Evolutionary conservation across 2,888 invertebrate species (phyloP).

Genomic region (Heteromyza rotundicornis): DNA sequence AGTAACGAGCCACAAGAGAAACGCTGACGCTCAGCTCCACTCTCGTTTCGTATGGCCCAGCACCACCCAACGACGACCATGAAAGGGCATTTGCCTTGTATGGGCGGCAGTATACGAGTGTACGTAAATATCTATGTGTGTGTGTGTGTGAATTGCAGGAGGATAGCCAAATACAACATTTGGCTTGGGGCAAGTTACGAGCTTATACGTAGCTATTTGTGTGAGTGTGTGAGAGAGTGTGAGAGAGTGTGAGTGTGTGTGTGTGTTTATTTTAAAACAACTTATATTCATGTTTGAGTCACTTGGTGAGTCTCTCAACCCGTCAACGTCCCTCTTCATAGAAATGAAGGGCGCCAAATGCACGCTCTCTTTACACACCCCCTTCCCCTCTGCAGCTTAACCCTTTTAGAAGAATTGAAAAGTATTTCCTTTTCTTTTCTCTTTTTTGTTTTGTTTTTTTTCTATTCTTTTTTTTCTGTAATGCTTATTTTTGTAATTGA

Average conservation of each 20-base stretch:
- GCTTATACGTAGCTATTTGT: neutral
- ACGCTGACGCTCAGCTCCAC: neutral
- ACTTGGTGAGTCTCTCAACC: neutral
- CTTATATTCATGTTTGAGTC: neutral
- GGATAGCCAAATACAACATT: neutral
- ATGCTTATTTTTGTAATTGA: slow-evolving; percentile 1
- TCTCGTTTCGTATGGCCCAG: slow-evolving; percentile 29
- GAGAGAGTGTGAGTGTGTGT: neutral
- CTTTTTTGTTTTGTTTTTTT: too few species aligned
- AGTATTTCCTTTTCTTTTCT: too few species aligned
- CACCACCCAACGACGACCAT: slow-evolving; percentile 46
- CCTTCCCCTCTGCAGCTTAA: neutral
- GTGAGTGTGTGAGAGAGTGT: neutral
- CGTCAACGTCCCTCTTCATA: too few species aligned
- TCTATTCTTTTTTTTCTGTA: too few species aligned
- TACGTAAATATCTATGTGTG: neutral
- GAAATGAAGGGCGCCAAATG: too few species aligned
- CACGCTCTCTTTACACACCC: too few species aligned
- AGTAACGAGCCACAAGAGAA: slow-evolving; percentile 25
- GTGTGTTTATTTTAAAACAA: neutral
- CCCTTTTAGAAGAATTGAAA: neutral
- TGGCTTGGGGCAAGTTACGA: neutral
- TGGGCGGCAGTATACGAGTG: too few species aligned
- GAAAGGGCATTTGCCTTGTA: slow-evolving; percentile 53
- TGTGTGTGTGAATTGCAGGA: neutral